Evolutionary conservation across 1,140 invertebrate genomes (phyloP).

Genomic region (Plodia interpunctella): DNA sequence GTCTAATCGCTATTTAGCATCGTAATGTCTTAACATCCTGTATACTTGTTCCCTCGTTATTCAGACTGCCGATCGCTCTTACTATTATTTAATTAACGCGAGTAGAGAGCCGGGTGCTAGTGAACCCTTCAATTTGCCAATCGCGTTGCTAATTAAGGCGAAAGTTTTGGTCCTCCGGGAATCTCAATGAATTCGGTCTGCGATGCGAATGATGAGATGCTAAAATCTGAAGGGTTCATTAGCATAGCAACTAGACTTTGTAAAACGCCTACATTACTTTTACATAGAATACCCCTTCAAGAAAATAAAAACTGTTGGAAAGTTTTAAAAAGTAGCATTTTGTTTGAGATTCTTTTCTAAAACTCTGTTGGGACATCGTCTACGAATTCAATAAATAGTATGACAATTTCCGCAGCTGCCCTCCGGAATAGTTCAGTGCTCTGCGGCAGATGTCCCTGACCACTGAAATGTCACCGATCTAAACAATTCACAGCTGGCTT

Average conservation of each 20-base stretch:
- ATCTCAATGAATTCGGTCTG: no score
- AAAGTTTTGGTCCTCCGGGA: no score
- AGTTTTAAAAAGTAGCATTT: no score
- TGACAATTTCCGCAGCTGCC: neutral
- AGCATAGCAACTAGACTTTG: no score
- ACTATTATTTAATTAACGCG: neutral
- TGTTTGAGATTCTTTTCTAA: no score
- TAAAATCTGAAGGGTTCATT: no score
- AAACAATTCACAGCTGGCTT: neutral
- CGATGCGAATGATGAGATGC: no score
- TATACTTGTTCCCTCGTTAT: conserved; percentile 2
- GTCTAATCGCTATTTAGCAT: neutral
- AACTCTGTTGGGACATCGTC: no score
- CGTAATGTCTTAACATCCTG: conserved; percentile 6
- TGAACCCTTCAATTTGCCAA: neutral
- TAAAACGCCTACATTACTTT: no score
- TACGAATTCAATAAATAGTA: neutral
- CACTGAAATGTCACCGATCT: neutral
- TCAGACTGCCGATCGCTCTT: neutral
- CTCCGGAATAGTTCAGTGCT: neutral
- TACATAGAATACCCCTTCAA: no score
- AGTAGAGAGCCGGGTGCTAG: neutral
- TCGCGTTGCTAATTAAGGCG: no score
- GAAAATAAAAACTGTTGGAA: no score
- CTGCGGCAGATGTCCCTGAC: neutral